A percentile compares a stretch with the other conserved stretches of the same genome.
These are phyloP conservation scores for Heteropelma amictum DNA, from an alignment of 2,888 invertebrate species.

Conservation along the genomic window DNA sequence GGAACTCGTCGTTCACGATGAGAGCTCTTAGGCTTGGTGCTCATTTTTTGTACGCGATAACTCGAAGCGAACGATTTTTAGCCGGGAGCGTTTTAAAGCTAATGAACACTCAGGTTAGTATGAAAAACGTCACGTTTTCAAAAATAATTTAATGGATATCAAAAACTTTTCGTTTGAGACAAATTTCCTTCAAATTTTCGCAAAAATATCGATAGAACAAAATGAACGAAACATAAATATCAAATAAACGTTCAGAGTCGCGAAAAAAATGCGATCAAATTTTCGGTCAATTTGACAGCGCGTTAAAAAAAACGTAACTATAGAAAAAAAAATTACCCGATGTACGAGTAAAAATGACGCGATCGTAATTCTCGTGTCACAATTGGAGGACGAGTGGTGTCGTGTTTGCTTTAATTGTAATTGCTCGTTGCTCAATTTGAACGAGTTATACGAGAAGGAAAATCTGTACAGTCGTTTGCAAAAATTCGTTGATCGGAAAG, in stretches of 20 bases:
- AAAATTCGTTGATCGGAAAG: conserved; percentile 15
- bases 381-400: neutral
- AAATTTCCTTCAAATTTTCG: no score
- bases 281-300: no score
- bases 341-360: conserved; percentile 2
- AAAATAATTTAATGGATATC: no score
- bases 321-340: neutral
- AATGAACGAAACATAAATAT: no score
- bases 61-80: conserved; percentile 88
- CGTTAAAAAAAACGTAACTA: neutral
- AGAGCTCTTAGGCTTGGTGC: conserved; percentile 84
- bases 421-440: conserved; percentile 40
- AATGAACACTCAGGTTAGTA: conserved; percentile 88
- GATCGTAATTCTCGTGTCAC: neutral
- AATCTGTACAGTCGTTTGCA: conserved; percentile 20
- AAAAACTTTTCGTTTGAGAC: no score
- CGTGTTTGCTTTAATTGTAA: conserved; percentile 41
- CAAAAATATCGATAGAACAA: no score
- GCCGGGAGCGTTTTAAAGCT: conserved; percentile 92
- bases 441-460: neutral
- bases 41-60: conserved; percentile 86
- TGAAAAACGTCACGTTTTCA: neutral
- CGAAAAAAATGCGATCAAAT: no score
- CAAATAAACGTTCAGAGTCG: no score
- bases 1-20: conserved; percentile 88